Evolutionary conservation across 2,888 invertebrate species (phyloP).

Genomic region (Nomada hirtipes): DNA sequence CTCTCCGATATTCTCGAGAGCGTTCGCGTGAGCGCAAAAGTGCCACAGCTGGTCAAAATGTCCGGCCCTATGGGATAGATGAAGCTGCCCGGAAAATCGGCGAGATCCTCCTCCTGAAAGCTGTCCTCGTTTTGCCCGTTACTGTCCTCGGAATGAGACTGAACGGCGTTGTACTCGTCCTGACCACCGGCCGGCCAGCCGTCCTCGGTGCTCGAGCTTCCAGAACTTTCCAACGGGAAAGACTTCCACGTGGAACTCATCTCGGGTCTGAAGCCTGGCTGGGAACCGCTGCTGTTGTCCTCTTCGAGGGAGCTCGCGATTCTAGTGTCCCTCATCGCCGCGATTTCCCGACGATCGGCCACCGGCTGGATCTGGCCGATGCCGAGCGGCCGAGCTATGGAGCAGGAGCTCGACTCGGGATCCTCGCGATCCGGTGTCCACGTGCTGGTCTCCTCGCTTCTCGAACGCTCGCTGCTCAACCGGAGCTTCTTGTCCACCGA

Average conservation of each 20-base stretch:
- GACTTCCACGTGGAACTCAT: slow-evolving; percentile 93
- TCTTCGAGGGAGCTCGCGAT: slow-evolving; percentile 79
- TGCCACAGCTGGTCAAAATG: slow-evolving; percentile 90
- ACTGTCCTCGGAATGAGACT: slow-evolving; percentile 80
- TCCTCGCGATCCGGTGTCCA: slow-evolving; percentile 88
- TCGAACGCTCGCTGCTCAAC: slow-evolving; percentile 90
- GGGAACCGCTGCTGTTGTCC: slow-evolving; percentile 75
- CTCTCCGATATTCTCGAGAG: slow-evolving; percentile 94
- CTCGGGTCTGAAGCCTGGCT: slow-evolving; percentile 86
- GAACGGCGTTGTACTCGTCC: slow-evolving; percentile 84
- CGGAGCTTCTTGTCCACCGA: slow-evolving; percentile 85
- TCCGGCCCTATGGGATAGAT: slow-evolving; percentile 90
- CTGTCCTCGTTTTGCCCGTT: slow-evolving; percentile 84
- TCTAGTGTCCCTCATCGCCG: slow-evolving; percentile 76
- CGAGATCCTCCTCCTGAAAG: slow-evolving; percentile 91
- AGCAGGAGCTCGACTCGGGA: slow-evolving; percentile 87
- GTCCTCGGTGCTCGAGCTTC: slow-evolving; percentile 94
- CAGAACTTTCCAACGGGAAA: slow-evolving; percentile 93
- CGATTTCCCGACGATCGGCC: slow-evolving; percentile 81
- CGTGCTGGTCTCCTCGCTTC: slow-evolving; percentile 92
- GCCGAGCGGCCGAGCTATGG: slow-evolving; percentile 91
- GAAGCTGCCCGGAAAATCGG: slow-evolving; percentile 91
- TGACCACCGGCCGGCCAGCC: slow-evolving; percentile 89
- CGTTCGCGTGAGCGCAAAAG: slow-evolving; percentile 91
- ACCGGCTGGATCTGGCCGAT: slow-evolving; percentile 87